phyloP scores from a whole-genome alignment of 2,888 invertebrate genomes.

The Timema cristinae region DNA sequence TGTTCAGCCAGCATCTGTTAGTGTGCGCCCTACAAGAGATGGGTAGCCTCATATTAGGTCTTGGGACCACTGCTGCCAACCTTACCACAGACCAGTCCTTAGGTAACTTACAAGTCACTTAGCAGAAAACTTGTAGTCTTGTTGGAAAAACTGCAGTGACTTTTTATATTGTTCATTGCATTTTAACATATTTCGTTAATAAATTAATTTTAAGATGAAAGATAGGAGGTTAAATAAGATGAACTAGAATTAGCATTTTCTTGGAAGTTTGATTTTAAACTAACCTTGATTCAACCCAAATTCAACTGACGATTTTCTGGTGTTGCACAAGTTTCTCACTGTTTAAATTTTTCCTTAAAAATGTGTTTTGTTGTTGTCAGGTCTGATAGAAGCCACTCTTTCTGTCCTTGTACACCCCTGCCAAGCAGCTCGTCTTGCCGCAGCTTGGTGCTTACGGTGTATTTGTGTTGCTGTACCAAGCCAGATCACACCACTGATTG shows the following conservation, averaged over 20 bases:
- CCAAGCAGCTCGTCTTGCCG: slow-evolving; percentile 86
- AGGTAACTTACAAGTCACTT: slow-evolving; percentile 49
- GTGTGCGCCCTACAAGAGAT: slow-evolving; percentile 94
- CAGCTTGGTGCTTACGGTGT: slow-evolving; percentile 91
- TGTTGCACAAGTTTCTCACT: no score
- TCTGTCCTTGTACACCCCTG: slow-evolving; percentile 91
- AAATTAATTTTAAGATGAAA: neutral
- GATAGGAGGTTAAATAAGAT: neutral
- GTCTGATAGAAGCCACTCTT: slow-evolving; percentile 70
- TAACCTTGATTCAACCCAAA: no score
- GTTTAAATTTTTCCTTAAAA: neutral
- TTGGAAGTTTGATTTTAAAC: neutral
- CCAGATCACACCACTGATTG: slow-evolving; percentile 89
- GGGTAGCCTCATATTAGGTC: slow-evolving; percentile 79
- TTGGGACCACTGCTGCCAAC: slow-evolving; percentile 93
- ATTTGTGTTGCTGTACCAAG: slow-evolving; percentile 92
- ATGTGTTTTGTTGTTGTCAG: slow-evolving; percentile 43
- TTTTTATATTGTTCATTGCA: no score
- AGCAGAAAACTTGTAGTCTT: no score
- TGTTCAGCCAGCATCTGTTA: slow-evolving; percentile 84
- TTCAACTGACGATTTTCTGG: no score
- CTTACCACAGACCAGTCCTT: slow-evolving; percentile 83
- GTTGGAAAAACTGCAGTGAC: no score
- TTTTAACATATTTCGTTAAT: no score
- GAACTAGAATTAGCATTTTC: no score